These are phyloP conservation scores for Blomia tropicalis DNA, from an alignment of 2,888 invertebrate species.

Conservation along the genomic window DNA sequence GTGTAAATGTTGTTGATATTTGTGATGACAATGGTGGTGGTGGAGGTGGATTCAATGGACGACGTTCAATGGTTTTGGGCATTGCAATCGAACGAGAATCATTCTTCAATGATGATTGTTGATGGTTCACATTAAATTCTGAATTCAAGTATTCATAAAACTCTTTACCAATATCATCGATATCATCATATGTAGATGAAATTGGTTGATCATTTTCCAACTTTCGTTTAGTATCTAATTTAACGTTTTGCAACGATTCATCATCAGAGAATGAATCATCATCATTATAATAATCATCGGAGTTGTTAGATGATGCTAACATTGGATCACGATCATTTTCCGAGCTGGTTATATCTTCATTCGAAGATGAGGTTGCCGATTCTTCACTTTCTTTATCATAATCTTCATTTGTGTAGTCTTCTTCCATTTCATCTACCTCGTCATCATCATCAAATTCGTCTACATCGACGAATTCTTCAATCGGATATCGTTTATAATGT, in stretches of 20 bases:
- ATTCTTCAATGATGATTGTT: no score
- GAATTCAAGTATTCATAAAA: slow-evolving; percentile 3
- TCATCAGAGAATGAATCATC: background rate
- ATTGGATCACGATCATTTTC: background rate
- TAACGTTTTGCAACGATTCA: background rate
- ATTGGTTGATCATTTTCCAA: background rate
- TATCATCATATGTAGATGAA: background rate
- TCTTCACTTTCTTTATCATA: background rate
- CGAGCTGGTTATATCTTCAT: background rate
- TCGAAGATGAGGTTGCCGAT: background rate
- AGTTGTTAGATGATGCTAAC: background rate
- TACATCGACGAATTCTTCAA: background rate
- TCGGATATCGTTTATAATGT: background rate
- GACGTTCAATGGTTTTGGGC: no score
- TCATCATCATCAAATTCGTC: slow-evolving; percentile 10
- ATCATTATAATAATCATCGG: background rate
- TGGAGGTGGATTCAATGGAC: no score
- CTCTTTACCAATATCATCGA: background rate
- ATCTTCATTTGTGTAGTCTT: background rate
- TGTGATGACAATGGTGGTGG: background rate
- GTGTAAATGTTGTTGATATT: background rate
- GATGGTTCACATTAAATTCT: no score
- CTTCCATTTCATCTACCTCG: background rate
- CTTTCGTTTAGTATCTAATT: background rate
- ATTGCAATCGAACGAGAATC: background rate